Percentiles rank a stretch among this genome's conserved stretches.
Conservation (phyloP, 2,797 vertebrate species). For the Halcyon smyrnensis region DNA sequence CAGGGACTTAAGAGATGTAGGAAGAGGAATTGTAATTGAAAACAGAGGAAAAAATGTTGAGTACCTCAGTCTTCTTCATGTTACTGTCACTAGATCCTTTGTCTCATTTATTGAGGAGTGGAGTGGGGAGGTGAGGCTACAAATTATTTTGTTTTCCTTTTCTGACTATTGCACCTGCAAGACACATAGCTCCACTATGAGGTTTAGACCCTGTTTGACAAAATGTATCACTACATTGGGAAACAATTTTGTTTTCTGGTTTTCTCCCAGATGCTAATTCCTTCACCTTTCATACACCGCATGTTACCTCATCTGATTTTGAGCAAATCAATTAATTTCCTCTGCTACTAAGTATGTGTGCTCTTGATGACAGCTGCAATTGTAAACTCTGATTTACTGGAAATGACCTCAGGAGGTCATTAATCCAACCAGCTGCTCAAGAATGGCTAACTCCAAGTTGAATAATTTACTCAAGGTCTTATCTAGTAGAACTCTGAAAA, state of each 20-base stretch:
- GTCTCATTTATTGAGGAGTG: neutral
- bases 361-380: neutral
- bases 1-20: neutral
- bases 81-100: neutral
- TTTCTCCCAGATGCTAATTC: neutral
- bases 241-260: neutral
- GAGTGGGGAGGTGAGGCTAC: accelerated
- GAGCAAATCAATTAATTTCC: neutral
- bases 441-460: neutral
- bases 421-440: neutral
- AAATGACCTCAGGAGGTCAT: neutral
- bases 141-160: neutral
- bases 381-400: neutral
- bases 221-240: neutral
- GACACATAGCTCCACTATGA: neutral
- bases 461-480: neutral
- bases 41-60: neutral
- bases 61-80: neutral
- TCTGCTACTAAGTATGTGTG: neutral
- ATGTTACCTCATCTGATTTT: neutral
- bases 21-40: neutral
- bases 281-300: neutral
- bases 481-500: neutral
- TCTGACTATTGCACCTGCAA: neutral
- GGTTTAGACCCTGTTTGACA: neutral